Conservation (phyloP, 2,113 vertebrate genomes). For the Cyanocitta stelleri region DNA sequence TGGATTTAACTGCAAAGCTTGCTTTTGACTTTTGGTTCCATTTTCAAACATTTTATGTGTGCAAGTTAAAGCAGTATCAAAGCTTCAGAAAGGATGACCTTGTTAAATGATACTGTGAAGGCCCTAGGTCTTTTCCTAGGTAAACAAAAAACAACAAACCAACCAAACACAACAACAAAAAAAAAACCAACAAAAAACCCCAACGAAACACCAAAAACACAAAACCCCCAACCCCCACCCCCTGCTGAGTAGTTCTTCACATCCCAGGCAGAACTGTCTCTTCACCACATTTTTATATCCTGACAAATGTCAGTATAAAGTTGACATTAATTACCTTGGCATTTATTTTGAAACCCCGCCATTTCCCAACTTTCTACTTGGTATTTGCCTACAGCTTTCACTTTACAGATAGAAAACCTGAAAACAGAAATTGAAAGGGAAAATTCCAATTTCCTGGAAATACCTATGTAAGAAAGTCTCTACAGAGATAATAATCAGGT, state of each 20-base stretch:
- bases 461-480: not conserved
- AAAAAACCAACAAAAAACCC: not conserved
- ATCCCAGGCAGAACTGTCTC: not conserved
- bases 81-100: not conserved
- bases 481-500: not conserved
- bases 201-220: accelerated
- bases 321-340: not conserved
- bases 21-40: not conserved
- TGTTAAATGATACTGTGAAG: not conserved
- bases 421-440: not conserved
- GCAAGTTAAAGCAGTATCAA: not conserved
- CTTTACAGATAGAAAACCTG: not conserved
- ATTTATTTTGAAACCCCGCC: not conserved
- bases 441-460: not conserved
- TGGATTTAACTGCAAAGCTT: not conserved
- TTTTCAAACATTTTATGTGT: not conserved
- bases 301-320: not conserved
- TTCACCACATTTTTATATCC: not conserved
- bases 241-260: not conserved
- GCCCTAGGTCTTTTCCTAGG: not conserved
- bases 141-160: not conserved
- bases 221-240: not conserved
- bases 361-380: not conserved
- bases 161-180: not conserved
- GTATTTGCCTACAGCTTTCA: not conserved